Evolutionary conservation across 1,140 invertebrate genomes (phyloP).

Genomic region (Lordiphosa stackelbergi): DNA sequence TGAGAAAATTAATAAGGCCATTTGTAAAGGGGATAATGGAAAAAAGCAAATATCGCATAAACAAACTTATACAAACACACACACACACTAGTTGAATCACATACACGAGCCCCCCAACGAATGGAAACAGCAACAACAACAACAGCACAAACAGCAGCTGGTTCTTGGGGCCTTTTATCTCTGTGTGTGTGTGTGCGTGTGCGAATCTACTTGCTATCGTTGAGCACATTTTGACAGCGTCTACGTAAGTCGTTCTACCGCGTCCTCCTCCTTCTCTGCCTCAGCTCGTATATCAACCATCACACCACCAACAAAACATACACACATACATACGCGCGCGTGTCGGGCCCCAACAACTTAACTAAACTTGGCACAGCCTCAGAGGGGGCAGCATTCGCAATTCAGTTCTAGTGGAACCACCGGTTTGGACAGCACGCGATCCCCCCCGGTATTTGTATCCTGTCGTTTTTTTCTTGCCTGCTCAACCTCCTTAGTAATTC

Average conservation of each 20-base stretch:
- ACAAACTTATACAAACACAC: background rate
- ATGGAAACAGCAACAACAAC: background rate
- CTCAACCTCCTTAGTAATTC: constrained; percentile 6
- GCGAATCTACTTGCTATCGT: constrained; percentile 13
- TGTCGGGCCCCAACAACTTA: constrained; percentile 18
- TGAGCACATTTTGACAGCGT: constrained; percentile 26
- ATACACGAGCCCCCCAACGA: constrained; percentile 6
- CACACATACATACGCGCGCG: constrained; percentile 6
- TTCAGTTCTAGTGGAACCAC: constrained; percentile 70
- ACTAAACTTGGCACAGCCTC: constrained; percentile 41
- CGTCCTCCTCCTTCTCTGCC: constrained; percentile 1
- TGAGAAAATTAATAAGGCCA: background rate
- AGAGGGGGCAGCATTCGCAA: constrained; percentile 37
- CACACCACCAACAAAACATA: constrained; percentile 40
- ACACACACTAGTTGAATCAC: background rate
- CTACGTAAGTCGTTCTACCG: constrained; percentile 13
- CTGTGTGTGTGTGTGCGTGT: background rate
- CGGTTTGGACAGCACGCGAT: constrained; percentile 57
- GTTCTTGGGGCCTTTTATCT: constrained; percentile 13
- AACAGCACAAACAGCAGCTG: constrained; percentile 24
- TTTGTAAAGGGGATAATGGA: background rate
- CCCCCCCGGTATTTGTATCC: constrained; percentile 20
- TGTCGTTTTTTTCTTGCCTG: constrained; percentile 5
- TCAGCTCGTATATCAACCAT: constrained; percentile 66
- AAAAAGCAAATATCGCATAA: constrained; percentile 7